Evolutionary conservation across 2,797 vertebrate genomes (phyloP).

Genomic region (Craterocephalus amniculus): DNA sequence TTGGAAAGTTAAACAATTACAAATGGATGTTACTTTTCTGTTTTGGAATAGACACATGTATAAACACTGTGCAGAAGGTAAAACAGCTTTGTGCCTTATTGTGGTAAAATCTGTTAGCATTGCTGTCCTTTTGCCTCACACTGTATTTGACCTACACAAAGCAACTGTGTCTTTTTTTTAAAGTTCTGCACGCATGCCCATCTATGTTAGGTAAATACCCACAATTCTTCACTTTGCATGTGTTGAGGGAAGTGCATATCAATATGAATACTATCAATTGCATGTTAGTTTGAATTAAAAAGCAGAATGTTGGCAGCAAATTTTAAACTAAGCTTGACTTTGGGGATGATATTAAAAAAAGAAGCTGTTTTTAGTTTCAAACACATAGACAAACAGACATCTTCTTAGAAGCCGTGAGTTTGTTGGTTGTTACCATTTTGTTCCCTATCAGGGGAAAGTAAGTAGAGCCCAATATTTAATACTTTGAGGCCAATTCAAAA

Average conservation of each 20-base stretch:
- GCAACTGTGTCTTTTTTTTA: too few relatives aligned
- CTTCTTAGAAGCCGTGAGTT: slow-evolving; percentile 10
- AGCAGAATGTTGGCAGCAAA: background rate
- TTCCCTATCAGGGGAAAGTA: background rate
- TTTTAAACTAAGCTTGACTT: slow-evolving; percentile 14
- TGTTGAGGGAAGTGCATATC: background rate
- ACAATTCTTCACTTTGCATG: background rate
- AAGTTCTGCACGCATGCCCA: background rate
- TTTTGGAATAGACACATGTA: slow-evolving; percentile 1
- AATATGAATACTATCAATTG: background rate
- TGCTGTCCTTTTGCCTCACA: too few relatives aligned
- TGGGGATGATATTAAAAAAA: slow-evolving; percentile 3
- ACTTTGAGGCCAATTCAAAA: too few relatives aligned
- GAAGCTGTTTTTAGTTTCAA: background rate
- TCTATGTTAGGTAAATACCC: background rate
- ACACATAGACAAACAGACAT: too few relatives aligned
- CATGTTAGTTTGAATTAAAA: background rate
- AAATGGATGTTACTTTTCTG: slow-evolving; percentile 3
- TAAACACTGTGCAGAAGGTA: background rate
- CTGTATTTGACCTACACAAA: too few relatives aligned
- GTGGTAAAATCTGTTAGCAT: background rate
- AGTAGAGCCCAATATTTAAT: too few relatives aligned
- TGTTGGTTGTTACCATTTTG: slow-evolving; percentile 9
- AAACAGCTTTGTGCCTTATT: background rate
- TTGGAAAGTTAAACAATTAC: slow-evolving; percentile 4